phyloP scores from a whole-genome alignment of 2,113 vertebrate genomes.

The Amphiprion ocellaris region DNA sequence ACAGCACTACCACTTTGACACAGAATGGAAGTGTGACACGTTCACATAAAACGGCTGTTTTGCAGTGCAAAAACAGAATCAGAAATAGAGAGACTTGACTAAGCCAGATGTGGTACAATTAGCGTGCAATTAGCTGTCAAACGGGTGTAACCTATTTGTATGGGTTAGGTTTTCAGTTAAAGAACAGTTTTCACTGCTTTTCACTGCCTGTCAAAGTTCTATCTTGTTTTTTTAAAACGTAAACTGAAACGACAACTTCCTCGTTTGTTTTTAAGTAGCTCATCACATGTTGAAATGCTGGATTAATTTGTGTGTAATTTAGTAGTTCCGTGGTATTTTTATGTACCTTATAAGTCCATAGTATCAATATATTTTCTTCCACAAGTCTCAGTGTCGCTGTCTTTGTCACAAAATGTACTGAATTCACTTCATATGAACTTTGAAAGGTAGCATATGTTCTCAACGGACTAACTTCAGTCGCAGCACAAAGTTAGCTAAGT shows the following conservation, averaged over 20 bases:
- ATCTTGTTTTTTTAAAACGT: neutral
- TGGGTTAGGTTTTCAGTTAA: neutral
- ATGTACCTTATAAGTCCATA: accelerated
- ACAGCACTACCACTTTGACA: neutral
- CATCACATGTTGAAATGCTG: neutral
- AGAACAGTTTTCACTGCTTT: neutral
- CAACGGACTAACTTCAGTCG: slow-evolving; percentile 11
- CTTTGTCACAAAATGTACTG: neutral
- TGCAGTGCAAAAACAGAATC: neutral
- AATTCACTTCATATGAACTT: neutral
- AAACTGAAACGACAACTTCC: slow-evolving; percentile 15
- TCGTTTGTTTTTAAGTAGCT: neutral
- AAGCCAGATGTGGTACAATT: slow-evolving; percentile 1
- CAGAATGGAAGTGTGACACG: neutral
- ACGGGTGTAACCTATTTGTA: slow-evolving; percentile 18
- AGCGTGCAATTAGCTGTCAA: slow-evolving; percentile 4
- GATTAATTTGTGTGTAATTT: slow-evolving; percentile 5
- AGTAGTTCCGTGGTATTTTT: slow-evolving; percentile 40
- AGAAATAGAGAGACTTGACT: neutral
- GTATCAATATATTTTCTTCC: neutral
- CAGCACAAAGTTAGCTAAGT: slow-evolving; percentile 55
- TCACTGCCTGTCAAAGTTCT: neutral
- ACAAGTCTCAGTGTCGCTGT: neutral
- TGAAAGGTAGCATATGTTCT: slow-evolving; percentile 58
- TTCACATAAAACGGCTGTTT: neutral